These are phyloP conservation scores for Thripadectes ignobilis DNA, from an alignment of 2,797 vertebrate species.

Conservation along the genomic window DNA sequence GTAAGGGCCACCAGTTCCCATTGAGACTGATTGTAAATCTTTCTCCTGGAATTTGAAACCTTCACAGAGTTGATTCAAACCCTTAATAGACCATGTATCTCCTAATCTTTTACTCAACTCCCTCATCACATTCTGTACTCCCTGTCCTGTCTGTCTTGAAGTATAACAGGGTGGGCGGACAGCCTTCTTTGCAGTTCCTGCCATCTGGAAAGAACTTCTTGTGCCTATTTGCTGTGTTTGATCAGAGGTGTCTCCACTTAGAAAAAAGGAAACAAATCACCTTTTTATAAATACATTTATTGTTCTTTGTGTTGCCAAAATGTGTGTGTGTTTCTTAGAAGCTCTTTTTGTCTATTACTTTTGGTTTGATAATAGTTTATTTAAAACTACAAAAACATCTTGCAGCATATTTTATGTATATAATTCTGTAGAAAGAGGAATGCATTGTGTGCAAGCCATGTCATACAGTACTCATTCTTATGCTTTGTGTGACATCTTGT, in stretches of 20 bases:
- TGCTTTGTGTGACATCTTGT: not conserved
- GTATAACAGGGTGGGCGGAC: not conserved
- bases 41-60: not conserved
- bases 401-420: not conserved
- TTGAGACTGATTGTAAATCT: accelerated
- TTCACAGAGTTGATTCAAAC: not conserved
- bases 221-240: not conserved
- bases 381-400: not conserved
- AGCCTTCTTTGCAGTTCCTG: not conserved
- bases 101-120: not conserved
- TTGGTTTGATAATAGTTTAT: not conserved
- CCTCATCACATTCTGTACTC: not conserved
- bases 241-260: not conserved
- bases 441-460: not conserved
- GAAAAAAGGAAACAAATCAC: not conserved
- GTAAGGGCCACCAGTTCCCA: not conserved
- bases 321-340: not conserved
- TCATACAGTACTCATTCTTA: not conserved
- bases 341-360: not conserved
- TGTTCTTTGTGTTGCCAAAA: not conserved
- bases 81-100: accelerated
- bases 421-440: not conserved
- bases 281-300: not conserved
- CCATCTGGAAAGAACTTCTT: not conserved
- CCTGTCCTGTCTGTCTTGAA: not conserved